Evolutionary conservation across 2,888 invertebrate species (phyloP).

Genomic region (Drosophila cracens): DNA sequence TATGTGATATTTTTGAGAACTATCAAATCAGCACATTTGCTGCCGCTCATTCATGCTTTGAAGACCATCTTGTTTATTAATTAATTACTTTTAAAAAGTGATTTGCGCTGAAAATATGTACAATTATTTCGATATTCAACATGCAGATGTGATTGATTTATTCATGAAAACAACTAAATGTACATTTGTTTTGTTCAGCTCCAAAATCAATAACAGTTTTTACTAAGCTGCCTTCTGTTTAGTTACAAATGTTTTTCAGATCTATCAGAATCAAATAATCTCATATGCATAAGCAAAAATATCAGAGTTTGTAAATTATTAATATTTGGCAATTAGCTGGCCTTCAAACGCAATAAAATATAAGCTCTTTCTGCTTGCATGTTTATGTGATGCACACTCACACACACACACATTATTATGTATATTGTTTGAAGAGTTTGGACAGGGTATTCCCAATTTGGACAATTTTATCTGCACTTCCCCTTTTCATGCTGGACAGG

Average conservation of each 20-base stretch:
- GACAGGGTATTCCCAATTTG: conserved; percentile 4
- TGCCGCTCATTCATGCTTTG: neutral
- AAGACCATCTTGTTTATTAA: neutral
- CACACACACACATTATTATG: neutral
- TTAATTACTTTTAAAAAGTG: neutral
- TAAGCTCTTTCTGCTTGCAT: neutral
- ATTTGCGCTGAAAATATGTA: neutral
- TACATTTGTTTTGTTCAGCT: neutral
- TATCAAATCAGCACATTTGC: neutral
- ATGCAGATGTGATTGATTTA: neutral
- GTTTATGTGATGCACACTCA: neutral
- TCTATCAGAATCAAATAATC: neutral
- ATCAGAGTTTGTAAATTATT: neutral
- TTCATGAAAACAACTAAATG: neutral
- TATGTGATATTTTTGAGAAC: no score
- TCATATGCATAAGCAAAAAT: neutral
- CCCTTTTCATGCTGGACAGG: no score
- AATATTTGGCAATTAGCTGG: neutral
- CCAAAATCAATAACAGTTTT: neutral
- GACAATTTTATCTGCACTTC: neutral
- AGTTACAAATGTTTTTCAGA: neutral
- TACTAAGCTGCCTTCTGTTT: neutral
- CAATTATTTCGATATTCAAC: neutral
- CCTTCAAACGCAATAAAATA: neutral
- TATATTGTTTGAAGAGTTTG: neutral